phyloP scores from a whole-genome alignment of 2,797 vertebrate genomes.

The Thunnus albacares region DNA sequence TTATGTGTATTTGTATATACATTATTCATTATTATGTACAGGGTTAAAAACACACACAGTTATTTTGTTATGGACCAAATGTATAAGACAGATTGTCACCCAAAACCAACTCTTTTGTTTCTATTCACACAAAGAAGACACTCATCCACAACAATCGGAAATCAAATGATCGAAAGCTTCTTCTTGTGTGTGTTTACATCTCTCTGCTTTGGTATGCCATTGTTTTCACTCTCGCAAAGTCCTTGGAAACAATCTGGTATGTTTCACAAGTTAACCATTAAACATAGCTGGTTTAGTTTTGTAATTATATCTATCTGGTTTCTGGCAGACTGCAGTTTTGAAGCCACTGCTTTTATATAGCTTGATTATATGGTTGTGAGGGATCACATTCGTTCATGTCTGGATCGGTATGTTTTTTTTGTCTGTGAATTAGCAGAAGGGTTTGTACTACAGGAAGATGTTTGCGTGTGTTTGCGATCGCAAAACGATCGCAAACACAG shows the following conservation, averaged over 20 bases:
- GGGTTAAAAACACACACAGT: conserved; percentile 26
- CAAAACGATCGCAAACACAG: conserved; percentile 23
- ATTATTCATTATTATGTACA: background rate
- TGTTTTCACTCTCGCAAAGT: conserved; percentile 78
- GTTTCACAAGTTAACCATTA: conserved; percentile 87
- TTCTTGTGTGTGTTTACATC: conserved; percentile 72
- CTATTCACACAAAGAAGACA: conserved; percentile 65
- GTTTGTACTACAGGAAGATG: conserved; percentile 27
- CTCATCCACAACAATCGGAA: conserved; percentile 60
- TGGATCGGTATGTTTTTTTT: conserved; percentile 63
- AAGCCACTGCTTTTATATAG: conserved; percentile 88
- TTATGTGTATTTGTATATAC: conserved; percentile 20
- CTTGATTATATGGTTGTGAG: conserved; percentile 91
- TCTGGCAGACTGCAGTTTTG: conserved; percentile 86
- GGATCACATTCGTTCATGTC: conserved; percentile 70
- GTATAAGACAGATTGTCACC: conserved; percentile 52
- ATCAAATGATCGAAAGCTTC: conserved; percentile 70
- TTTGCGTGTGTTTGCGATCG: too few relatives aligned
- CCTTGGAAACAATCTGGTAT: conserved; percentile 81
- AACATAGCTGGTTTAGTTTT: conserved; percentile 87
- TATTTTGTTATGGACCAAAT: conserved; percentile 43
- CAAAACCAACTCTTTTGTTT: conserved; percentile 77
- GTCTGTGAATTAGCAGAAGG: conserved; percentile 62
- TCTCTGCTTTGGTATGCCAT: conserved; percentile 79
- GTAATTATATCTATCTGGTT: conserved; percentile 90